Percentiles rank a stretch among this genome's conserved stretches.
phyloP scores from a whole-genome alignment of 2,113 vertebrate species.

The Tricholaema leucomelas region DNA sequence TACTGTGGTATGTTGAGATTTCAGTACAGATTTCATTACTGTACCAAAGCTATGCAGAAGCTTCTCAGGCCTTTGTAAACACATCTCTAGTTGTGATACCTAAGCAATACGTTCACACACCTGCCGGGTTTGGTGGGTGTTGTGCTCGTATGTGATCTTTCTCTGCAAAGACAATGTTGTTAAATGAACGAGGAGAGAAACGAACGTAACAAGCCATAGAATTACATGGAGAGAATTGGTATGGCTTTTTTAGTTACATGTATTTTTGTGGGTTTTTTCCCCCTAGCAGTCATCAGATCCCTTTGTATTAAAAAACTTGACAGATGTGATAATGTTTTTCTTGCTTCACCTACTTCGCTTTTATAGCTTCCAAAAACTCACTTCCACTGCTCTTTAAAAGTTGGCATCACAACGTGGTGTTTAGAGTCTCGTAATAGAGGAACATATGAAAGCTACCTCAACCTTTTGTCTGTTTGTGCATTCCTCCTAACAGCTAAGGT shows the following conservation, averaged over 20 bases:
- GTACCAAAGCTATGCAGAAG: background rate
- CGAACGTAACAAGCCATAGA: background rate
- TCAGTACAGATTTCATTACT: background rate
- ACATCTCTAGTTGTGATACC: rapidly evolving
- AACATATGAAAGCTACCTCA: background rate
- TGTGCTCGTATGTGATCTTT: background rate
- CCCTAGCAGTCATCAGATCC: background rate
- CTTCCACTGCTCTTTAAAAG: background rate
- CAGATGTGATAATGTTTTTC: background rate
- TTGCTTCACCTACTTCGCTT: slow-evolving; percentile 1
- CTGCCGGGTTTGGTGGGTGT: background rate
- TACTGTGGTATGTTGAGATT: background rate
- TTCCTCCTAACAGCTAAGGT: background rate
- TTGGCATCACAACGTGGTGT: background rate
- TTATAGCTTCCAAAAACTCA: slow-evolving; percentile 1
- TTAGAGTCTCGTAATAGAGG: background rate
- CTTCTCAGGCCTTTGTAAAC: background rate
- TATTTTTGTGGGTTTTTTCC: background rate
- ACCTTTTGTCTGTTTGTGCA: background rate
- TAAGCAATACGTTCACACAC: background rate
- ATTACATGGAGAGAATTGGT: background rate
- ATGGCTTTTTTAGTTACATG: background rate
- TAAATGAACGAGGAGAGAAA: background rate
- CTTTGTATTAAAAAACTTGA: slow-evolving; percentile 2
- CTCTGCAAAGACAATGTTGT: background rate